phyloP scores from a whole-genome alignment of 2,797 vertebrate species.

The Sphenodon punctatus region DNA sequence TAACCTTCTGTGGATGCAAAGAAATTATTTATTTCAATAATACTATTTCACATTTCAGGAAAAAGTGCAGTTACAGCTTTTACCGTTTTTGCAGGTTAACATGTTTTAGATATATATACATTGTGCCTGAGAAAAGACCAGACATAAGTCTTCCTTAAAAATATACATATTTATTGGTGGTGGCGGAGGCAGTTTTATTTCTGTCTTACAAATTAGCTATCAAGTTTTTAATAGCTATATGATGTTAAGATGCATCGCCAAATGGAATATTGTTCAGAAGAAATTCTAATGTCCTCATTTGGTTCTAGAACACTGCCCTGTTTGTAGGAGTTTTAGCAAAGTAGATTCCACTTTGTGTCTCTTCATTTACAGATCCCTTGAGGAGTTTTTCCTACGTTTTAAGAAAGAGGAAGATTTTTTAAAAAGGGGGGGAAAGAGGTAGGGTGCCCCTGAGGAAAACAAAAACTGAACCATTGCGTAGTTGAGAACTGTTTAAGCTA shows the following conservation, averaged over 20 bases:
- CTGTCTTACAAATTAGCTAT: neutral
- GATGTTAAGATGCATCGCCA: neutral
- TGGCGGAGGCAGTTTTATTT: too few species aligned
- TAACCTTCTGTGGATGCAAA: neutral
- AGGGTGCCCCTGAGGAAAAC: neutral
- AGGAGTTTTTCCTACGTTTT: slow-evolving; percentile 2
- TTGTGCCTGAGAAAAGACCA: neutral
- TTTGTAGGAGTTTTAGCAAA: neutral
- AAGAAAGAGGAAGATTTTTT: neutral
- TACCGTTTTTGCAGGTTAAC: neutral
- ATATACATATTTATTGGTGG: neutral
- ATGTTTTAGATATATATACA: neutral
- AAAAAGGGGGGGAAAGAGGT: rapidly evolving
- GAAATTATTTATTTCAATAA: too few species aligned
- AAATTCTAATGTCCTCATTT: neutral
- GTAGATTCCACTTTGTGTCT: neutral
- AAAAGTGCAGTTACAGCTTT: too few species aligned
- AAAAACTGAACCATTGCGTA: neutral
- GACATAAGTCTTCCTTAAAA: neutral
- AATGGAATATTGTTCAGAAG: neutral
- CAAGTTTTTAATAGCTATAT: rapidly evolving
- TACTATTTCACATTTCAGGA: too few species aligned
- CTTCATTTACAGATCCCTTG: neutral
- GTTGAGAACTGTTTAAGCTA: neutral
- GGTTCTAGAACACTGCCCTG: neutral